Evolutionary conservation across 1,140 invertebrate species (phyloP), one percentile per base, ranked within the genome.

Genomic region (Eupeodes corollae): DNA sequence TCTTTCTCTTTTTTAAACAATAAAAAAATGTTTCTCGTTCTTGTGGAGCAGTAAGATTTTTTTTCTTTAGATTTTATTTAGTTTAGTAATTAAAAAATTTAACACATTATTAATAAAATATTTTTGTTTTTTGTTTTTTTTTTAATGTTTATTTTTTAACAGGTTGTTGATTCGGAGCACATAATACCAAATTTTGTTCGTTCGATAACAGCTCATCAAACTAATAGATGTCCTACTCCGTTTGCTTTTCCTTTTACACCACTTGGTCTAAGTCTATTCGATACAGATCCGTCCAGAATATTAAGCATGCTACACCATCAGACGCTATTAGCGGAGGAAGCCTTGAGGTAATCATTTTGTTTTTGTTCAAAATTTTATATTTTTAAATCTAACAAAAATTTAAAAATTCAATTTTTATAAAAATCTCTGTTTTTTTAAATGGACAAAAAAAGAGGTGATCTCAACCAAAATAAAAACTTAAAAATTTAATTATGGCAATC

Each of bases 231-330:
- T 44, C 64, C 62, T 15, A 61, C 62, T 10, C 64, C 65, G 21
- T 68, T 68, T 41, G 56, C 61, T 46, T 65, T 68, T 44, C 65
- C 66, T n/a, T 67, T 68, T 33, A 60, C 61, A 44, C 62, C 66
- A 10, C 52, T 67, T 42, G 64, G 65, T 14, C 47, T 68, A 47
- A 61, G 61, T 54, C 53, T 67, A 42, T 68, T 68, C 51, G 66
- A 68, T 53, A 60, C 66, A 18, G 66, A 68, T 68, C 65, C 66
- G 61, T 68, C 63, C 66, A 63, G 63, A 65, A 67, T 68, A 35
- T 52, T 68, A 44, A 59, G 54, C 51, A 58, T 68, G 44, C 49
- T 68, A 26, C 66, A 67, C 42, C 66, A 68, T 35, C 66, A 68
- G 53, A 65, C 66, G 43, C 63, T 63, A 56, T 54, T 68, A 41